These are phyloP conservation scores for Odontocerum albicorne DNA, from an alignment of 2,888 invertebrate genomes.

Conservation along the genomic window DNA sequence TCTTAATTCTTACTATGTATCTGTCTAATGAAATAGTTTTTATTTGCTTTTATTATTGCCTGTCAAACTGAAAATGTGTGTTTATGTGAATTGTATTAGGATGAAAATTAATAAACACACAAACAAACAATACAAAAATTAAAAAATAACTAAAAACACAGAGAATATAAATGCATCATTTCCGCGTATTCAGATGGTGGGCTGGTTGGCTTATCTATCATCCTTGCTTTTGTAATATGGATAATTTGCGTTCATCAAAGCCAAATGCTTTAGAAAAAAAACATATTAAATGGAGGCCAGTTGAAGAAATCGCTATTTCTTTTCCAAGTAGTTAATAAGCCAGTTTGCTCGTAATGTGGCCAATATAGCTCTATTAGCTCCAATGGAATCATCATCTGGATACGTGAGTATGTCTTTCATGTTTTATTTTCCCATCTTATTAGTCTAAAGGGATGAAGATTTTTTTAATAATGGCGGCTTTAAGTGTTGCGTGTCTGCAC, in stretches of 20 bases:
- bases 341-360: background rate
- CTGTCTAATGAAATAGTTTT: no score
- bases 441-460: constrained; percentile 23
- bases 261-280: constrained; percentile 4
- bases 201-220: constrained; percentile 17
- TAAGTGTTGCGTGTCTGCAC: constrained; percentile 64
- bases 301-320: constrained; percentile 9
- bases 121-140: no score
- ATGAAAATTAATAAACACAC: no score
- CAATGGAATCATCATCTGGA: constrained; percentile 26
- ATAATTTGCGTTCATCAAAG: background rate
- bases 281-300: constrained; percentile 4
- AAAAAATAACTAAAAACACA: constrained; percentile 5
- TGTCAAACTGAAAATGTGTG: no score
- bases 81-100: no score
- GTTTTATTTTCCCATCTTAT: constrained; percentile 24
- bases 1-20: no score
- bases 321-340: constrained; percentile 9
- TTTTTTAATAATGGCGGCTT: constrained; percentile 52
- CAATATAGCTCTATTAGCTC: constrained; percentile 10
- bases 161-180: constrained; percentile 13
- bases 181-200: constrained; percentile 29
- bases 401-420: constrained; percentile 32
- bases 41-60: no score
- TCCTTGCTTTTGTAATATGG: constrained; percentile 4